Base-by-base conservation (phyloP, 2,113 vertebrate species). In the Sciurus niger region DNA sequence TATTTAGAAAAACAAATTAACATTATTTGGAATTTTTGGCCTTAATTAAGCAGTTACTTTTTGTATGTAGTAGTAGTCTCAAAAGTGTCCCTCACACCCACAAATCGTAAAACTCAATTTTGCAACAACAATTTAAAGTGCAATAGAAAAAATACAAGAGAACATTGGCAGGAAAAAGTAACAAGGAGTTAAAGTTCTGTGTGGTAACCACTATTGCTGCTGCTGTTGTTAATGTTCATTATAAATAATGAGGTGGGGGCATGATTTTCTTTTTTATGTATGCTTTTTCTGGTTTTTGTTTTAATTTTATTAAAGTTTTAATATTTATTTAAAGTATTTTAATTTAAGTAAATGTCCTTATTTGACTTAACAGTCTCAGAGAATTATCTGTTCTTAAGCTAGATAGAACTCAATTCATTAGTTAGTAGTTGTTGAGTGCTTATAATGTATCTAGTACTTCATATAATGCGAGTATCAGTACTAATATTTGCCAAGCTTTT, bases 111-210 rank as follows among this genome's bases (percentile, higher is more conserved):
- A 84, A 82, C 43, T 58, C 16, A 4, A 84, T 68, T 87, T 94
- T 90, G 48, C 51, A 90, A 46, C 60, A 95, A 85, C 85, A 94
- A 51, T 51, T 89, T 78, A 72, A 92, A 92, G 78, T 89, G 80
- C 4, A 48, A 8, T n/a, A 93, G 32, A 32, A 63, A 30, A 84
- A 79, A 9, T 20, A 24, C 8, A 12, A 79, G 67, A 80, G 74
- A 76, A 10, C 43, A 6, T 89, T 76, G 89, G 68, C 93, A 91
- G 73, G 17, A 74, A 89, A 48, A 84, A 51, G 83, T 60, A 46
- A 53, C 16, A 55, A 28, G 58, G 6, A 68, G 46, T 68, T 43
- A 83, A 60, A 65, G 12, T 72, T 92, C 10, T 82, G 20, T 4
- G 28, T 88, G 22, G 4, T 78, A 84, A 88, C 55, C 7, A 17